Evolutionary conservation across 2,888 invertebrate species (phyloP).

Genomic region (Pristionchus mayeri): DNA sequence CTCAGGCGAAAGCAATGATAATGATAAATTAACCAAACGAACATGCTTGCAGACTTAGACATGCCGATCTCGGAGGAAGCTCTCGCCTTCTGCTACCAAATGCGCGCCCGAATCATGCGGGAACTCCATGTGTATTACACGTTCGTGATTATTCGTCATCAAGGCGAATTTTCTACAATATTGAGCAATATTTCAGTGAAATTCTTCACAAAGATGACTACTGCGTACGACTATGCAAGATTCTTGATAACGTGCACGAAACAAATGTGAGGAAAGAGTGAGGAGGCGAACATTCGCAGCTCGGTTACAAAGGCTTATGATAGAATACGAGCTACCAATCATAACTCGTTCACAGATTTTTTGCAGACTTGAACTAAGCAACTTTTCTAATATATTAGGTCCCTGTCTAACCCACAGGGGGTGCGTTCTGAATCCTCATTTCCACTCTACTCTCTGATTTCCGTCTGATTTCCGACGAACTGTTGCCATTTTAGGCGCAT

Average conservation of each 20-base stretch:
- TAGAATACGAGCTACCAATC: too few species aligned
- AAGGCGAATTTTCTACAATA: neutral
- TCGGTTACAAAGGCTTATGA: too few species aligned
- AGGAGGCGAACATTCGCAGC: too few species aligned
- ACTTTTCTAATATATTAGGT: too few species aligned
- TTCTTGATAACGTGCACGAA: neutral
- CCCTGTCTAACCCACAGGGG: too few species aligned
- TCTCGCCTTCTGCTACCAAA: neutral
- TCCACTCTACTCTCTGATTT: too few species aligned
- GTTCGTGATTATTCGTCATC: neutral
- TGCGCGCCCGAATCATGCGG: neutral
- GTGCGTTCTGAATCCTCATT: too few species aligned
- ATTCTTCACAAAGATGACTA: slow-evolving; percentile 12
- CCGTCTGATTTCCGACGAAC: neutral
- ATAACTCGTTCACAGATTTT: too few species aligned
- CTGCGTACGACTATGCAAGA: neutral
- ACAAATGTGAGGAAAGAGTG: too few species aligned
- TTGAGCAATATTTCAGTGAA: neutral
- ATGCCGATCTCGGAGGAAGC: neutral
- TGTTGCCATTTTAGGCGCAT: neutral
- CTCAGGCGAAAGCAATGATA: too few species aligned
- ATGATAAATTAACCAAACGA: too few species aligned
- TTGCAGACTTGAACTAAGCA: too few species aligned
- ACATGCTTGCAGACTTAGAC: slow-evolving; percentile 2
- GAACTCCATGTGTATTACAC: slow-evolving; percentile 19